phyloP scores from a whole-genome alignment of 2,888 invertebrate species.

The Acheta domesticus region DNA sequence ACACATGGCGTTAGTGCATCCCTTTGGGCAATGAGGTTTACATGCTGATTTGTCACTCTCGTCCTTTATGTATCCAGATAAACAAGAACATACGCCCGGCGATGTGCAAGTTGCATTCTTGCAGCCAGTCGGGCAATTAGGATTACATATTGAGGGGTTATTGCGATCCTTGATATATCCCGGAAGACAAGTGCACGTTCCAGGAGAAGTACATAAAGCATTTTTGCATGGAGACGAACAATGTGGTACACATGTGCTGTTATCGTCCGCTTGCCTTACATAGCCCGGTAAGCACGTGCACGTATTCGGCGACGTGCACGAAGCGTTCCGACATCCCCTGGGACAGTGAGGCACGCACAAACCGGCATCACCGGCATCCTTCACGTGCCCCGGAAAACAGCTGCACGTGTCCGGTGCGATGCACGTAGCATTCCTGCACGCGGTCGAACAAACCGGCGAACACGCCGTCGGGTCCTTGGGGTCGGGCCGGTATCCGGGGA shows the following conservation, averaged over 20 bases:
- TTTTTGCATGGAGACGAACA: not conserved
- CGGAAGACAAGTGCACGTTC: not conserved
- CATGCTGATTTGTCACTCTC: not conserved
- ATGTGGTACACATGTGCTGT: not conserved
- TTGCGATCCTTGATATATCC: conserved; percentile 11
- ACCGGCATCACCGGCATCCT: not conserved
- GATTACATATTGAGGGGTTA: not conserved
- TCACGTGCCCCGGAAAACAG: not conserved
- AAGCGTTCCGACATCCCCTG: not conserved
- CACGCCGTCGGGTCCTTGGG: conserved; percentile 39
- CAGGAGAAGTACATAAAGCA: not conserved
- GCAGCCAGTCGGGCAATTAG: not conserved
- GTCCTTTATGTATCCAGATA: not conserved
- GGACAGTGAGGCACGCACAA: conserved; percentile 12
- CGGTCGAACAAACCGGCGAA: conserved; percentile 36
- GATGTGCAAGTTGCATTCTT: conserved; percentile 19
- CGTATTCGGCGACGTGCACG: not conserved
- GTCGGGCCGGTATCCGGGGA: conserved; percentile 38
- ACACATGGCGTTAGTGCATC: conserved; percentile 19
- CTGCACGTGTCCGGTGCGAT: conserved; percentile 12
- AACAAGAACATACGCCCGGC: conserved; percentile 6
- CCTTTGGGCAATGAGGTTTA: not conserved
- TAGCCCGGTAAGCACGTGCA: conserved; percentile 18
- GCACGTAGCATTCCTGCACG: not conserved
- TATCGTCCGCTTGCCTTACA: not conserved